phyloP scores from a whole-genome alignment of 2,888 invertebrate species.

The Conistra vaccinii region DNA sequence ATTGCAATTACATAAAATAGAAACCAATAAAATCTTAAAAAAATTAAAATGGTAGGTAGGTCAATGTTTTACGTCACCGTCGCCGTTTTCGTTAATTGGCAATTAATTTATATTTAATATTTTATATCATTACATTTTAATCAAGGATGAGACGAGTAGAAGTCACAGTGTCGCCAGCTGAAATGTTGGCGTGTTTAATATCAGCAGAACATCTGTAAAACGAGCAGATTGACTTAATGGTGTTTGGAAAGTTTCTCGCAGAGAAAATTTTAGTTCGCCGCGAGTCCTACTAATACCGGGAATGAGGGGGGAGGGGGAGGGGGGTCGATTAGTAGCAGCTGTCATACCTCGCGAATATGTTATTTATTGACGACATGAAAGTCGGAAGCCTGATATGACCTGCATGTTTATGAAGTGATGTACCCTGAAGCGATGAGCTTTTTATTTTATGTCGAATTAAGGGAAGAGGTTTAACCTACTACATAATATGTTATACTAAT shows the following conservation, averaged over 20 bases:
- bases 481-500: neutral
- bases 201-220: conserved; percentile 87
- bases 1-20: neutral
- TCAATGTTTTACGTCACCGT: too few species aligned
- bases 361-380: conserved; percentile 80
- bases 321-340: conserved; percentile 87
- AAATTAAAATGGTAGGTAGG: neutral
- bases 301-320: conserved; percentile 60
- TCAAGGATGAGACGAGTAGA: conserved; percentile 14
- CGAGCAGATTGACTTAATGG: conserved; percentile 89
- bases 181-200: conserved; percentile 74
- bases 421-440: neutral
- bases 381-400: conserved; percentile 63
- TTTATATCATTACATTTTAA: neutral
- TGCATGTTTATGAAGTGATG: conserved; percentile 34
- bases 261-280: conserved; percentile 86
- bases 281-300: conserved; percentile 79
- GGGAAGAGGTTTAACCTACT: neutral
- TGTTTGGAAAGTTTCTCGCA: conserved; percentile 86
- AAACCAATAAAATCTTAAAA: neutral
- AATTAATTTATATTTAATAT: neutral
- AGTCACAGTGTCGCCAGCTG: conserved; percentile 18
- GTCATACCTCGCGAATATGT: conserved; percentile 86
- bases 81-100: neutral
- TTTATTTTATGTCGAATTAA: neutral